Base-by-base conservation (phyloP, 1,140 invertebrate genomes). In the Drosophila erecta region DNA sequence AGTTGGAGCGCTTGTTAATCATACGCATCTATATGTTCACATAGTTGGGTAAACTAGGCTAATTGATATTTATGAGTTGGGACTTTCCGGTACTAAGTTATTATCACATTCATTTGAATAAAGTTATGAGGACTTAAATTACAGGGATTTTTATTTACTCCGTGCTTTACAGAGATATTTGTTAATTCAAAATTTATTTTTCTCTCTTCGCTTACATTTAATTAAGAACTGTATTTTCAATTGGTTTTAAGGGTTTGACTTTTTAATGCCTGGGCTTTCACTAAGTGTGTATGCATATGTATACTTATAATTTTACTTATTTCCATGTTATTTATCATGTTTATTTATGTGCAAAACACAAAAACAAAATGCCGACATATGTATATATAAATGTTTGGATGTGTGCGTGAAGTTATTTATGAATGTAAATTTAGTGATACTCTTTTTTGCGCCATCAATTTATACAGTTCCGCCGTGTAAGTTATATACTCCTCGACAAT, bases 341-440 rank as follows among this genome's bases (percentile, higher is more conserved):
- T 74, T 81, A 67, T 81, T 77, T 55, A 85, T 80, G 81, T 86
- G 81, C 72, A 72, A 49, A 81, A 81, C 81, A 87, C 79, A 81
- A 81, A 66, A 81, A 87, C 81, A 70, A 62, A 75, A 81, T 81
- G 69, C 78, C 78, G 83, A 87, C 83, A 86, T 78, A 75, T 62
- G 72, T 62, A 49, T 74, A 50, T 70, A 22, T 60, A 57, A 76
- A 67, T 84, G 35, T 58, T 41, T 41, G n/a, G 11, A 22, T 53
- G 60, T 69, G 41, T 70, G 33, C 67, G 50, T 27, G 66, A 70
- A 70, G 75, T 81, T 87, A 86, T 86, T 86, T 86, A 78, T 81
- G 85, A 66, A 81, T 85, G 81, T 80, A 58, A 47, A 62, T 64
- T 79, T 65, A 56, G 69, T 53, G 66, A 61, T 55, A 65, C 58